Conservation (phyloP, 2,797 vertebrate species). For the Aeoliscus strigatus region DNA sequence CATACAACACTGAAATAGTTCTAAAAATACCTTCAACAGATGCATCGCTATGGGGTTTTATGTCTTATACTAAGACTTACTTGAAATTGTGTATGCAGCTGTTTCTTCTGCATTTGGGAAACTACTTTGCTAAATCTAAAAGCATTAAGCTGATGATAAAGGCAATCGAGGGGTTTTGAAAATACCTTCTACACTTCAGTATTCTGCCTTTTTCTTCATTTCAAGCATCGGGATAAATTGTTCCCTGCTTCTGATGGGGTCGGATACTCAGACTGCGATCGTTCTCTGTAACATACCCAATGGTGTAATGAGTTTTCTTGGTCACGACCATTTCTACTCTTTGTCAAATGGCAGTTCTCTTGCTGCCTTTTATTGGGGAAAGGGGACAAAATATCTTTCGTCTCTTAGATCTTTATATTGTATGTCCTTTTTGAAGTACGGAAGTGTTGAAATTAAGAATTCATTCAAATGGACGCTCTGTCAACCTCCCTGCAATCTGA, state of each 20-base stretch:
- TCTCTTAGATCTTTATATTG: constrained; percentile 44
- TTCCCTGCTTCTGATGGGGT: constrained; percentile 54
- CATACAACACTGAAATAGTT: constrained; percentile 75
- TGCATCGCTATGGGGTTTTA: constrained; percentile 70
- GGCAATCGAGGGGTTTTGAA: constrained; percentile 67
- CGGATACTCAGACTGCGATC: constrained; percentile 59
- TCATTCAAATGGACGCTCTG: constrained; percentile 44
- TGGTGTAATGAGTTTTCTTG: constrained; percentile 47
- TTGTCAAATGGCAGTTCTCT: constrained; percentile 49
- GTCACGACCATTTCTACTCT: constrained; percentile 66
- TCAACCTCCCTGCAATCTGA: constrained; percentile 48
- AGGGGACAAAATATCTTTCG: constrained; percentile 36
- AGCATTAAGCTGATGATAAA: constrained; percentile 69
- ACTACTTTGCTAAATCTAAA: constrained; percentile 70
- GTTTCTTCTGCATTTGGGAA: constrained; percentile 75
- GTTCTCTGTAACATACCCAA: constrained; percentile 46
- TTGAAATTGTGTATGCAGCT: constrained; percentile 78
- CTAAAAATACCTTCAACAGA: constrained; percentile 70
- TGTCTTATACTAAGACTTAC: constrained; percentile 87
- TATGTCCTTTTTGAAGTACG: constrained; percentile 50
- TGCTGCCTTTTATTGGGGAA: constrained; percentile 58
- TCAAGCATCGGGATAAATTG: constrained; percentile 41
- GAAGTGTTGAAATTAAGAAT: constrained; percentile 50
- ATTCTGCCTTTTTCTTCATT: constrained; percentile 65
- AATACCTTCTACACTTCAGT: constrained; percentile 69